Evolutionary conservation across 2,797 vertebrate species (phyloP).

Genomic region (Triplophysa yarkandensis): DNA sequence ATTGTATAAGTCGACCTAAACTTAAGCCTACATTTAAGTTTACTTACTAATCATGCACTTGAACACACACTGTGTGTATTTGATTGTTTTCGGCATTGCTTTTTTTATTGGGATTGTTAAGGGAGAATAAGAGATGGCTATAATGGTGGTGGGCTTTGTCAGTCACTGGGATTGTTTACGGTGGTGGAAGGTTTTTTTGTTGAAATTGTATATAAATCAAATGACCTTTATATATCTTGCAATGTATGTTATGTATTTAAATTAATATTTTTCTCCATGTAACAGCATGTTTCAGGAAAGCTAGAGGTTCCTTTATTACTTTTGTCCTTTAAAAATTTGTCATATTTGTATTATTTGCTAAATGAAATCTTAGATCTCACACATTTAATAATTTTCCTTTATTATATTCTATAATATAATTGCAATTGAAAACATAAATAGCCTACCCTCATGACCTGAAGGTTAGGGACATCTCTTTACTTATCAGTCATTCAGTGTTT

Average conservation of each 20-base stretch:
- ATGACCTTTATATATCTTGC: not conserved
- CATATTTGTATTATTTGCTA: not conserved
- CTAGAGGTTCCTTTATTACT: not conserved
- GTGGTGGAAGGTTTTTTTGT: slow-evolving; percentile 2
- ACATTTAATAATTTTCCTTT: not conserved
- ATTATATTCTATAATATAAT: slow-evolving; percentile 6
- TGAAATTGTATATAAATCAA: not conserved
- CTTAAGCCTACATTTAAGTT: not conserved
- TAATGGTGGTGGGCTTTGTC: slow-evolving; percentile 52
- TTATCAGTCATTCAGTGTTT: not conserved
- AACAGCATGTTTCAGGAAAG: slow-evolving; percentile 4
- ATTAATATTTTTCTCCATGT: not conserved
- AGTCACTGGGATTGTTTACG: not conserved
- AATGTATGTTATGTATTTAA: not conserved
- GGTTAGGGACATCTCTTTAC: slow-evolving; percentile 13
- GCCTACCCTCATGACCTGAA: slow-evolving; percentile 3
- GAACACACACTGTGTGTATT: not conserved
- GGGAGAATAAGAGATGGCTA: not conserved
- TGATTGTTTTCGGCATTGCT: not conserved
- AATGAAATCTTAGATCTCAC: not conserved
- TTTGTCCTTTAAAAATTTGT: not conserved
- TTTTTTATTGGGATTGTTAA: not conserved
- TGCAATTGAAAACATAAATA: slow-evolving; percentile 3
- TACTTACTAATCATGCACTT: slow-evolving; percentile 2
- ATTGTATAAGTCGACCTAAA: not conserved